A percentile compares a stretch with the other conserved stretches of the same genome.
Evolutionary conservation across 2,797 vertebrate species (phyloP).

Genomic region (Pitangus sulphuratus): DNA sequence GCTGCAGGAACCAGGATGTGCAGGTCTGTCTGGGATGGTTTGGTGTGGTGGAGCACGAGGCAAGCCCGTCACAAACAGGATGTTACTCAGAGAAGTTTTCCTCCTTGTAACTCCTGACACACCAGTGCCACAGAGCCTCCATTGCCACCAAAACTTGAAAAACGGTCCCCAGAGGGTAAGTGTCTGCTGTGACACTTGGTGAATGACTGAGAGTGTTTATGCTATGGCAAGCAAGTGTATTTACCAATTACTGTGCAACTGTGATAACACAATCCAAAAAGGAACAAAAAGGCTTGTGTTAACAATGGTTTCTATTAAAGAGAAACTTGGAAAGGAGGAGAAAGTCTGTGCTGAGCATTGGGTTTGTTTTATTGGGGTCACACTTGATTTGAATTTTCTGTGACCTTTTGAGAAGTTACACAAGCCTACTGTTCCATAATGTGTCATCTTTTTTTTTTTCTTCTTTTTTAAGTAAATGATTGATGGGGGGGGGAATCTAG

Average conservation of each 20-base stretch:
- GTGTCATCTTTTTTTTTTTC: not conserved
- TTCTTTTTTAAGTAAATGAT: not conserved
- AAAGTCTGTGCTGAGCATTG: not conserved
- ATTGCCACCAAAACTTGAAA: not conserved
- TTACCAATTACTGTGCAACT: not conserved
- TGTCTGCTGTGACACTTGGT: not conserved
- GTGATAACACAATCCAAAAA: not conserved
- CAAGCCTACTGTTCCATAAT: not conserved
- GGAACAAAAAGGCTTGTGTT: not conserved
- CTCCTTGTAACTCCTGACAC: not conserved
- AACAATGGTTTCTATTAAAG: not conserved
- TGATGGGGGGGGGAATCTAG: not conserved
- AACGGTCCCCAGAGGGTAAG: not conserved
- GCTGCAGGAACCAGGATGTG: not conserved
- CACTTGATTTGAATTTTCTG: not conserved
- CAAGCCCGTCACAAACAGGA: fast-evolving
- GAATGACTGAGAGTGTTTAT: not conserved
- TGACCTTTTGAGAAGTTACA: not conserved
- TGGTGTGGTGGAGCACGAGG: not conserved
- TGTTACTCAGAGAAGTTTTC: not conserved
- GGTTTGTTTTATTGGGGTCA: not conserved
- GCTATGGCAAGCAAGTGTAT: not conserved
- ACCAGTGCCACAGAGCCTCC: not conserved
- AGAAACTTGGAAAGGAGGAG: not conserved
- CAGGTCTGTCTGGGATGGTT: not conserved